These are phyloP conservation scores for Spilogale gracilis DNA, from an alignment of 2,113 vertebrate genomes.

Conservation along the genomic window DNA sequence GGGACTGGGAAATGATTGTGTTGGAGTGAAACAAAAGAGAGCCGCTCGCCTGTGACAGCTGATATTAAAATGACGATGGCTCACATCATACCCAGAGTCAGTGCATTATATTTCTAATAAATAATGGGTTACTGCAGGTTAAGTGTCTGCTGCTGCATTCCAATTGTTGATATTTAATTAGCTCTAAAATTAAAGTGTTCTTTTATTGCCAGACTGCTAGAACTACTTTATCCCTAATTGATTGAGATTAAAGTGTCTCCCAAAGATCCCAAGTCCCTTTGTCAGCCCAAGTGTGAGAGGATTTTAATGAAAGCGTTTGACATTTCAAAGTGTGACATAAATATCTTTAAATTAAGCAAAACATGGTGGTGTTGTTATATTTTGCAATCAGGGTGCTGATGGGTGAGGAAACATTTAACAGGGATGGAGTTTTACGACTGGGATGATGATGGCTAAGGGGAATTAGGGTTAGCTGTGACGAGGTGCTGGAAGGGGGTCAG, in stretches of 20 bases:
- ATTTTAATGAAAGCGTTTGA: conserved; percentile 78
- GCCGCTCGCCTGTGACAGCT: conserved; percentile 85
- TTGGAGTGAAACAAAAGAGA: conserved; percentile 84
- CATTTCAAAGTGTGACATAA: conserved; percentile 79
- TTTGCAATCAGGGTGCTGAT: neutral
- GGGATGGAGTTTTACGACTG: neutral
- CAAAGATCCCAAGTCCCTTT: conserved; percentile 36
- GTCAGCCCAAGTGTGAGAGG: conserved; percentile 66
- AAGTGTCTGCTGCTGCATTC: conserved; percentile 87
- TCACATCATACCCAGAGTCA: conserved; percentile 84
- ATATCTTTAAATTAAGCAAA: conserved; percentile 72
- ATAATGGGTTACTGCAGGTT: conserved; percentile 89
- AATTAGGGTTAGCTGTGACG: neutral
- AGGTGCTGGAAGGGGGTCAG: neutral
- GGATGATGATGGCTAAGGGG: neutral
- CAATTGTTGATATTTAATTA: conserved; percentile 92
- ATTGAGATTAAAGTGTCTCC: conserved; percentile 86
- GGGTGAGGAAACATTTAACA: conserved; percentile 12
- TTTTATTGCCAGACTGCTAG: conserved; percentile 83
- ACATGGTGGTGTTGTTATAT: conserved; percentile 26
- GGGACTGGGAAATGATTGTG: conserved; percentile 79
- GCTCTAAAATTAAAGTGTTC: conserved; percentile 89
- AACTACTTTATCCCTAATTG: conserved; percentile 86
- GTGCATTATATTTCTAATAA: conserved; percentile 85
- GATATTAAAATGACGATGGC: conserved; percentile 88